These are phyloP conservation scores for Polietes domitor DNA, from an alignment of 2,888 invertebrate genomes.

Conservation along the genomic window DNA sequence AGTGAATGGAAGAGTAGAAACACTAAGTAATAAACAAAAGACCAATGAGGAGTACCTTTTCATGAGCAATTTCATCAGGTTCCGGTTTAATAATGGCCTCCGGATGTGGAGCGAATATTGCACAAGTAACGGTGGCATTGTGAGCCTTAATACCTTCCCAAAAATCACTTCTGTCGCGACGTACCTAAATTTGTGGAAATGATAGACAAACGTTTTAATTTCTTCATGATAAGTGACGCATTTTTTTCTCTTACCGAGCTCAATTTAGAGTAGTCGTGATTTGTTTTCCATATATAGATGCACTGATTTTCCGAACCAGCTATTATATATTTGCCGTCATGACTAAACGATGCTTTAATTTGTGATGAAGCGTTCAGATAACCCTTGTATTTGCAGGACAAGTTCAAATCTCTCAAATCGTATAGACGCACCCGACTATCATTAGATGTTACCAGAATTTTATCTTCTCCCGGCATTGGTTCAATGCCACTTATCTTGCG, in stretches of 20 bases:
- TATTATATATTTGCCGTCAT: constrained; percentile 98
- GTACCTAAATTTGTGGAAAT: constrained; percentile 80
- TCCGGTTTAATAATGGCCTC: constrained; percentile 91
- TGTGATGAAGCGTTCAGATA: constrained; percentile 97
- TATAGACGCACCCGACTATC: constrained; percentile 98
- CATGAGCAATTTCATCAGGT: constrained; percentile 80
- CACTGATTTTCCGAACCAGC: constrained; percentile 99
- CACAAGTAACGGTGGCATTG: constrained; percentile 97
- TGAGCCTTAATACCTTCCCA: constrained; percentile 99
- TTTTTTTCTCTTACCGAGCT: constrained; percentile 85
- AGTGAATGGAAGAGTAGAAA: constrained; percentile 23
- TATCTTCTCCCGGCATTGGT: constrained; percentile 96
- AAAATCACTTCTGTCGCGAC: constrained; percentile 97
- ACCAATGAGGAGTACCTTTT: constrained; percentile 72
- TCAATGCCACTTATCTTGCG: constrained; percentile 98
- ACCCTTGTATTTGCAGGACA: constrained; percentile 97
- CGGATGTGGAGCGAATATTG: constrained; percentile 98
- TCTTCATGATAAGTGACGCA: neutral
- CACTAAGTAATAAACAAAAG: neutral
- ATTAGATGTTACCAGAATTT: constrained; percentile 97
- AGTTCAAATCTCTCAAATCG: constrained; percentile 95
- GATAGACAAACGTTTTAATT: too few species aligned
- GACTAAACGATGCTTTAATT: constrained; percentile 98
- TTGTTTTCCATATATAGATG: constrained; percentile 99
- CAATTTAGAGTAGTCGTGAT: constrained; percentile 97